Evolutionary conservation across 2,113 vertebrate species (phyloP).

Genomic region (Piaya cayana): DNA sequence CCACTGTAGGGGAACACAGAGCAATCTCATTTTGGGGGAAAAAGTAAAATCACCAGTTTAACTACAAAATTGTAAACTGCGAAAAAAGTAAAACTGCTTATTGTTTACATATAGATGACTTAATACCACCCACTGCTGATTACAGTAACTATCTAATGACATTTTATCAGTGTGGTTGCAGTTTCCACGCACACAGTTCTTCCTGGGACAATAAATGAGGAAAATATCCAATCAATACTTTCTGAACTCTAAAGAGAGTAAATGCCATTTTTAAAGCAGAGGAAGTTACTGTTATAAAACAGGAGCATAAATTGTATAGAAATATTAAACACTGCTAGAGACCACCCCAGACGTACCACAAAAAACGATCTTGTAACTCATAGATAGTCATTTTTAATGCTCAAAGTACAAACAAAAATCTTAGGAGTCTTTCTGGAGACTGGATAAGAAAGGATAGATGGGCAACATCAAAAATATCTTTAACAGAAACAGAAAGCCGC

Average conservation of each 20-base stretch:
- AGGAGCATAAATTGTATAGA: background rate
- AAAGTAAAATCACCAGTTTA: background rate
- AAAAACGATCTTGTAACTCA: background rate
- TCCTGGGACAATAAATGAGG: background rate
- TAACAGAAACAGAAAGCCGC: background rate
- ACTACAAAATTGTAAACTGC: background rate
- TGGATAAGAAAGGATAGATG: background rate
- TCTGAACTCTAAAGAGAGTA: background rate
- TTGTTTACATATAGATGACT: background rate
- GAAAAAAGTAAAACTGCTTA: background rate
- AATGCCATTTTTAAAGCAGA: background rate
- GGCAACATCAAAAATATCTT: background rate
- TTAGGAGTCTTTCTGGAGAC: background rate
- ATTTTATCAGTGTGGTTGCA: background rate
- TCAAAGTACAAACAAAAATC: background rate
- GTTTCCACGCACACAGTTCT: no score
- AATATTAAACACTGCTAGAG: background rate
- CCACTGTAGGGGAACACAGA: background rate
- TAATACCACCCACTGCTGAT: background rate
- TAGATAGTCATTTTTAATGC: background rate
- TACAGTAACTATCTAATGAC: background rate
- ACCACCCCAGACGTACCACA: background rate
- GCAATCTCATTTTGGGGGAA: accelerated
- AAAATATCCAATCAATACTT: background rate
- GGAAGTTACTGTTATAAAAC: background rate